These are phyloP conservation scores for Synanthedon tipuliformis DNA, from an alignment of 2,888 invertebrate genomes.

Conservation along the genomic window DNA sequence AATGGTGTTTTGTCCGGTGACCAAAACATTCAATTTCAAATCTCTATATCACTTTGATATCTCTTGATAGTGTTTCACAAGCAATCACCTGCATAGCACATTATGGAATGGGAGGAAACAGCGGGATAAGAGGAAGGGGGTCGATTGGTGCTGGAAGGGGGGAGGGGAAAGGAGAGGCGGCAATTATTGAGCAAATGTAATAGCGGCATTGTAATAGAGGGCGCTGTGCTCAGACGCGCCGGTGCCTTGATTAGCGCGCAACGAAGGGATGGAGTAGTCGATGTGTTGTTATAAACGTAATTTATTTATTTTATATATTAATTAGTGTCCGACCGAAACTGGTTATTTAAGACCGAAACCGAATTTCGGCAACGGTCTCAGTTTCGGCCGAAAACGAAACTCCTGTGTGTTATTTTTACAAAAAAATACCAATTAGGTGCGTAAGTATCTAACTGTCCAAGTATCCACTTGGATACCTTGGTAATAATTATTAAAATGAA, in stretches of 20 bases:
- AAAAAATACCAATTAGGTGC: too few species aligned
- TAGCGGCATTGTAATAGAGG: conserved; percentile 64
- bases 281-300: neutral
- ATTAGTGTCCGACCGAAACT: too few species aligned
- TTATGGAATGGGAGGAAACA: neutral
- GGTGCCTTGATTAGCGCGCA: conserved; percentile 58
- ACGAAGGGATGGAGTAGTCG: conserved; percentile 22
- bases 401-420: too few species aligned
- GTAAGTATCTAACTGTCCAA: too few species aligned
- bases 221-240: conserved; percentile 45
- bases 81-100: conserved; percentile 7
- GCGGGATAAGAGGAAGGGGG: neutral
- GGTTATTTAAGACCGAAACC: too few species aligned
- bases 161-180: conserved; percentile 27
- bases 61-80: neutral
- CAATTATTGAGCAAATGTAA: conserved; percentile 69
- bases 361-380: too few species aligned
- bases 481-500: too few species aligned
- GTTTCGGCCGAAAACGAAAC: too few species aligned
- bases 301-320: too few species aligned
- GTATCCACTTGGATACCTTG: too few species aligned
- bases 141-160: conserved; percentile 16
- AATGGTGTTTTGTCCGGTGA: too few species aligned
- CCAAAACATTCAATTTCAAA: neutral
- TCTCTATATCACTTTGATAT: neutral